A percentile compares a stretch with the other conserved stretches of the same genome.
phyloP scores from a whole-genome alignment of 2,888 invertebrate genomes.

The Sarcophaga caerulescens region DNA sequence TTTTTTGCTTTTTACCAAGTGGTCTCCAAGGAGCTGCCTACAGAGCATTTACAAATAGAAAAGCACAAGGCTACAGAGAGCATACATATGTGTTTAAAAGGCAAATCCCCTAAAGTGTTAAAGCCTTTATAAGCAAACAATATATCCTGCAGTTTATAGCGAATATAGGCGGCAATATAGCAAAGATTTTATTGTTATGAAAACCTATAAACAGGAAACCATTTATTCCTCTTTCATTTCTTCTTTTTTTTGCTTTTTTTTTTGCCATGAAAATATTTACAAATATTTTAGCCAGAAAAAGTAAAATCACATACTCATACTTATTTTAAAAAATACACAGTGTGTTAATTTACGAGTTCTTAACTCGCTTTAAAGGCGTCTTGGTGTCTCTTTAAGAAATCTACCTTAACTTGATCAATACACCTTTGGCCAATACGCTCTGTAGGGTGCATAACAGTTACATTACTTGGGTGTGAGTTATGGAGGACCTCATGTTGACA shows the following conservation, averaged over 20 bases:
- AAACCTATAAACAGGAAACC: conserved; percentile 48
- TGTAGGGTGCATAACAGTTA: conserved; percentile 62
- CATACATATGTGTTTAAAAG: not conserved
- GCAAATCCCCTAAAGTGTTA: conserved; percentile 63
- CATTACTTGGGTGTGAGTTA: conserved; percentile 51
- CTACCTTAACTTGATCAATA: conserved; percentile 45
- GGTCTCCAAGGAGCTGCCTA: conserved; percentile 38
- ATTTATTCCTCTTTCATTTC: conserved; percentile 25
- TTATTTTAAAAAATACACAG: not conserved
- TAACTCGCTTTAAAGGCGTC: conserved; percentile 36
- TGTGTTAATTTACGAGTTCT: not conserved
- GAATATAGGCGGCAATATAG: conserved; percentile 63
- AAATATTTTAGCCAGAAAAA: conserved; percentile 58
- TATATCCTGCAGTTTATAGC: conserved; percentile 58
- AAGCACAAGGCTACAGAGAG: conserved; percentile 51
- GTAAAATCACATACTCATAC: not conserved
- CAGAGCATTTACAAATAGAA: conserved; percentile 47
- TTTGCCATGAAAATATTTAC: conserved; percentile 54
- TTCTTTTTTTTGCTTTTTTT: not conserved
- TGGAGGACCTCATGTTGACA: conserved; percentile 70
- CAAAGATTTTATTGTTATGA: conserved; percentile 64
- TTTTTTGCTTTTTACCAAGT: conserved; percentile 9
- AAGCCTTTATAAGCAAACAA: conserved; percentile 60
- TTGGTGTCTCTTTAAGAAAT: conserved; percentile 31
- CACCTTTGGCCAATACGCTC: conserved; percentile 58